Base-by-base conservation (phyloP, 92 coral and sea anemone species). In the Parazoanthus darwini region DNA sequence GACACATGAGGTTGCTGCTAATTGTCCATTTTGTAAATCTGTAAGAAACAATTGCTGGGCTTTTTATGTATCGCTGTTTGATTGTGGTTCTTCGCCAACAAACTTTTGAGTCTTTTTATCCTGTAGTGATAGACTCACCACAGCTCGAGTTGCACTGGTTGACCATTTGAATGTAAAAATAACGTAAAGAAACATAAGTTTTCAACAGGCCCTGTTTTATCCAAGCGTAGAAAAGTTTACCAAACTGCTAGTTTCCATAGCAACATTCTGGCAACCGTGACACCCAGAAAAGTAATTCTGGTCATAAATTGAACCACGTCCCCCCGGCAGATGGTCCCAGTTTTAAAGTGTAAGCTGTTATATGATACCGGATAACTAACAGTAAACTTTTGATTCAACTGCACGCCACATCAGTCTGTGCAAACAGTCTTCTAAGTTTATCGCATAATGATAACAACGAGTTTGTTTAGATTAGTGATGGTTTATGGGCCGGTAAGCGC, bases 401-500 rank as follows among this genome's bases (percentile, higher is more conserved):
- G 56, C 26, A 14, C 43, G 68, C 48, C 16, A 46, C 59, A 29
- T 13, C 22, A 16, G 63, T 84, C 25, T 48, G 44, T 29, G 65
- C 65, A 54, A 84, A 84, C 87, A 84, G 79, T 71, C 22, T 38
- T 65, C 14, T 42, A 42, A 22, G n/a, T 82, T 63, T 39, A 14
- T 82, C 22, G 56, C n/a, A 43, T 72, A 4, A 13, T 26, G 65
- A 68, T n/a, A 6, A 35, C 56, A 66, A 2, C 18, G 8, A 48
- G 43, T 84, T 48, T 70, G 43, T 26, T 7, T 44, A 18, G 51
- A 18, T 83, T 7, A 50, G 14, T 37, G 23, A 2, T 76, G n/a
- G 80, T 39, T 76, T 8, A 0, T 44, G 16, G 72, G 23, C 87
- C 65, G 66, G 3, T 68, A 29, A 82, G 18, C 65, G 66, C 20